phyloP scores from a whole-genome alignment of 2,888 invertebrate species.

The Eugnorisma glareosa region DNA sequence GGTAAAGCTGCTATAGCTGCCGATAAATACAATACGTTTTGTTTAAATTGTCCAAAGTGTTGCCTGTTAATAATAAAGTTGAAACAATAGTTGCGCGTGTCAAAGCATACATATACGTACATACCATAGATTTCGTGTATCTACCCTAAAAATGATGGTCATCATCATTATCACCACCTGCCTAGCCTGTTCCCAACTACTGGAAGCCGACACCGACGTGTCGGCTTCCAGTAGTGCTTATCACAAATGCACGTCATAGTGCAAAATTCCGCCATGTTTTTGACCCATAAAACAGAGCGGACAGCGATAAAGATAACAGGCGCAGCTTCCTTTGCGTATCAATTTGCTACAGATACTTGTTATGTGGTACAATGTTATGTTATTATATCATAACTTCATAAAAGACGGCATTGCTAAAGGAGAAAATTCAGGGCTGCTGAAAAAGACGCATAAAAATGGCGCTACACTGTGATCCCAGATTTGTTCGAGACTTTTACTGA shows the following conservation, averaged over 20 bases:
- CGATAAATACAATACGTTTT: not conserved
- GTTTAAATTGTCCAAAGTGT: not conserved
- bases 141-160: no score
- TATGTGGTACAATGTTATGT: slow-evolving; percentile 2
- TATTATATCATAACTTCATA: not conserved
- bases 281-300: slow-evolving; percentile 56
- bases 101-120: no score
- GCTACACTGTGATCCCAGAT: not conserved
- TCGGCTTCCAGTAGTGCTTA: no score
- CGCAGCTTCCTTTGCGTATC: slow-evolving; percentile 66
- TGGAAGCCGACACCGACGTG: no score
- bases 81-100: no score
- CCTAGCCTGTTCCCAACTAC: no score
- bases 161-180: no score
- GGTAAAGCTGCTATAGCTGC: not conserved
- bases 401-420: not conserved
- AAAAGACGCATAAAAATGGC: not conserved
- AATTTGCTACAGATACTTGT: slow-evolving; percentile 29
- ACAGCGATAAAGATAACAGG: slow-evolving; percentile 66
- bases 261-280: slow-evolving; percentile 54
- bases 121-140: no score
- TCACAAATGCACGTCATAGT: slow-evolving; percentile 10
- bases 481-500: not conserved
- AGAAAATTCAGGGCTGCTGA: not conserved
- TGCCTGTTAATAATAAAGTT: no score